These are phyloP conservation scores for Tringa solitaria DNA, from an alignment of 2,113 vertebrate genomes.

Conservation along the genomic window DNA sequence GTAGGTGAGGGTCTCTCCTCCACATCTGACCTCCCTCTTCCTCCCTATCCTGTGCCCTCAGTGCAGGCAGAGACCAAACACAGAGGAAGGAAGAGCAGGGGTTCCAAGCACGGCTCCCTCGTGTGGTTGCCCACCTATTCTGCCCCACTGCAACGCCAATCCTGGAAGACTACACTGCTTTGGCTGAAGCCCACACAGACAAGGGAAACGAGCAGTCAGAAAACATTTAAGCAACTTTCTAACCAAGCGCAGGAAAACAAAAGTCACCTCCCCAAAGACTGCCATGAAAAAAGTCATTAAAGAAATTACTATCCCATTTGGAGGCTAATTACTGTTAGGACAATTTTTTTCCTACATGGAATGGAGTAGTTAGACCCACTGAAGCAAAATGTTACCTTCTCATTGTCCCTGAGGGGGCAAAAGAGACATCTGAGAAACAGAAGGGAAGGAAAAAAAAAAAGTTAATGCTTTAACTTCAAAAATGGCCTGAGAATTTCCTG, in stretches of 20 bases:
- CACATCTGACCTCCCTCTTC: not conserved
- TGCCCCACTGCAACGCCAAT: not conserved
- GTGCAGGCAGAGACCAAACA: not conserved
- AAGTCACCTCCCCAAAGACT: slow-evolving; percentile 30
- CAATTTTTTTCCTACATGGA: not conserved
- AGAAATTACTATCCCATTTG: slow-evolving; percentile 32
- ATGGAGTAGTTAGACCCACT: not conserved
- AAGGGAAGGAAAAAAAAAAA: not conserved
- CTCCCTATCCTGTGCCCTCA: not conserved
- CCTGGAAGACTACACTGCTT: not conserved
- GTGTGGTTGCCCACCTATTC: not conserved
- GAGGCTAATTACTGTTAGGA: slow-evolving; percentile 30
- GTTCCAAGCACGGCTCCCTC: not conserved
- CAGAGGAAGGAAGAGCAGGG: not conserved
- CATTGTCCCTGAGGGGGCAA: not conserved
- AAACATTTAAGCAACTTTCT: not conserved
- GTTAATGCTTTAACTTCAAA: slow-evolving; percentile 24
- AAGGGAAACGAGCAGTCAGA: not conserved
- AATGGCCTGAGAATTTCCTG: slow-evolving; percentile 32
- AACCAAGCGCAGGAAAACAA: not conserved
- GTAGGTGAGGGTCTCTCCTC: not conserved
- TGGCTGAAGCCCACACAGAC: not conserved
- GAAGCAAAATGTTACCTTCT: slow-evolving; percentile 26
- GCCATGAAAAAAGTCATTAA: slow-evolving; percentile 4
- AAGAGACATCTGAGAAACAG: not conserved